Evolutionary conservation across 2,797 vertebrate species (phyloP).

Genomic region (Falco rusticolus): DNA sequence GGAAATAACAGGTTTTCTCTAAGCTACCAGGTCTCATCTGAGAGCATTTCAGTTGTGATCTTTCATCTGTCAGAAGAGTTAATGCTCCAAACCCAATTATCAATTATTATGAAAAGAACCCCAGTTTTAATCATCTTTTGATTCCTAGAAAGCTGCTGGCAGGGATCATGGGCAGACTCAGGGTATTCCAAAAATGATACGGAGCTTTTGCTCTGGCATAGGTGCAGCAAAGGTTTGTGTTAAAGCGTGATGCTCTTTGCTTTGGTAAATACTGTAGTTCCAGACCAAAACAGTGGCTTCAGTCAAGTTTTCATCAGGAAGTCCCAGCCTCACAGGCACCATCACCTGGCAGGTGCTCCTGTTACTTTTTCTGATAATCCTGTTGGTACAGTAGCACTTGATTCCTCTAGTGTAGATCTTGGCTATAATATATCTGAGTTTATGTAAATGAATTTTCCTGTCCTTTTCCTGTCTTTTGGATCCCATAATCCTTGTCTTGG

Average conservation of each 20-base stretch:
- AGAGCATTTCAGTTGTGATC: background rate
- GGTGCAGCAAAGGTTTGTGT: background rate
- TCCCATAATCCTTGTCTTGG: background rate
- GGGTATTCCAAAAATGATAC: background rate
- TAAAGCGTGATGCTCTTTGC: background rate
- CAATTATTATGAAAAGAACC: no score
- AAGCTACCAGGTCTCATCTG: background rate
- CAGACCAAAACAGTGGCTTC: background rate
- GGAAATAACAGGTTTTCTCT: background rate
- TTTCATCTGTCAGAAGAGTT: background rate
- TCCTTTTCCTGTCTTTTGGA: background rate
- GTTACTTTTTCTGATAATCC: background rate
- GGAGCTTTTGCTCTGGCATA: background rate
- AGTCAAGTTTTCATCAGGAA: background rate
- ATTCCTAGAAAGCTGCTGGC: background rate
- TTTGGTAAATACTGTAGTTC: background rate
- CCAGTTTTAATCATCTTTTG: background rate
- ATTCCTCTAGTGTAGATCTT: background rate
- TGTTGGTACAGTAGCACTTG: background rate
- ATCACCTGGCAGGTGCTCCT: background rate
- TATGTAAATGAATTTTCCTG: background rate
- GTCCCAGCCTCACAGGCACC: fast-evolving
- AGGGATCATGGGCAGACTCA: background rate
- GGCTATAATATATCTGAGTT: background rate
- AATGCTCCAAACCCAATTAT: background rate